These are phyloP conservation scores for Melanargia galathea DNA, from an alignment of 2,888 invertebrate genomes.

Conservation along the genomic window DNA sequence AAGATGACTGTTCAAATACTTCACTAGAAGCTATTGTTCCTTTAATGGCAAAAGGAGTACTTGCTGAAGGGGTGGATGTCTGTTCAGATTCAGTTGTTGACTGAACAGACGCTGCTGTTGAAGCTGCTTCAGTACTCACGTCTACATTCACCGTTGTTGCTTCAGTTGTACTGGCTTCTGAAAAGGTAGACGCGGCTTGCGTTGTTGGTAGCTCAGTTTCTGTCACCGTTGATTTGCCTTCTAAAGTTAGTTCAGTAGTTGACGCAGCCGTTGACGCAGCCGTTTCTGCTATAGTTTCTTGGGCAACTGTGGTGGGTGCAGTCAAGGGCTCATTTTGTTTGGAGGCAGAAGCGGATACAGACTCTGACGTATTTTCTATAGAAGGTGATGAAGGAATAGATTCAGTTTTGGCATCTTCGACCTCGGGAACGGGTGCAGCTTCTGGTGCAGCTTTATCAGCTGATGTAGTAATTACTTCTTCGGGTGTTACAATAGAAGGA, in stretches of 20 bases:
- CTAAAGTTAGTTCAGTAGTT: conserved; percentile 14
- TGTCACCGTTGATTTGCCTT: conserved; percentile 20
- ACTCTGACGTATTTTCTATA: conserved; percentile 15
- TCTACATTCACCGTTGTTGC: conserved; percentile 29
- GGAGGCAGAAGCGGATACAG: not conserved
- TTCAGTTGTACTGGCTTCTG: conserved; percentile 36
- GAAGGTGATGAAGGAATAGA: conserved; percentile 24
- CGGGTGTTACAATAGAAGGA: conserved; percentile 15
- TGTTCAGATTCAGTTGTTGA: conserved; percentile 42
- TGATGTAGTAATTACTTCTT: conserved; percentile 15
- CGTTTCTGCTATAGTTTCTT: conserved; percentile 20
- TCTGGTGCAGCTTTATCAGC: conserved; percentile 13
- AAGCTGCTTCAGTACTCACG: conserved; percentile 40
- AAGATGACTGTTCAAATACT: conserved; percentile 45
- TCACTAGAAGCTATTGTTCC: conserved; percentile 39
- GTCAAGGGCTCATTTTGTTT: conserved; percentile 10
- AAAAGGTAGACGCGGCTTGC: conserved; percentile 21
- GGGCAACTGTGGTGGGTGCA: conserved; percentile 28
- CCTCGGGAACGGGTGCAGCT: conserved; percentile 11
- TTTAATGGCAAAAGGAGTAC: conserved; percentile 36
- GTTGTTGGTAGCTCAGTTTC: not conserved
- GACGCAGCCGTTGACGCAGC: conserved; percentile 7
- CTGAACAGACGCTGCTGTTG: conserved; percentile 44
- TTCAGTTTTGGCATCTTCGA: conserved; percentile 14
- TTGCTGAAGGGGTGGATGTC: conserved; percentile 38